A percentile compares a stretch with the other conserved stretches of the same genome.
phyloP scores from a whole-genome alignment of 2,888 invertebrate species.

The Lathronympha strigana region DNA sequence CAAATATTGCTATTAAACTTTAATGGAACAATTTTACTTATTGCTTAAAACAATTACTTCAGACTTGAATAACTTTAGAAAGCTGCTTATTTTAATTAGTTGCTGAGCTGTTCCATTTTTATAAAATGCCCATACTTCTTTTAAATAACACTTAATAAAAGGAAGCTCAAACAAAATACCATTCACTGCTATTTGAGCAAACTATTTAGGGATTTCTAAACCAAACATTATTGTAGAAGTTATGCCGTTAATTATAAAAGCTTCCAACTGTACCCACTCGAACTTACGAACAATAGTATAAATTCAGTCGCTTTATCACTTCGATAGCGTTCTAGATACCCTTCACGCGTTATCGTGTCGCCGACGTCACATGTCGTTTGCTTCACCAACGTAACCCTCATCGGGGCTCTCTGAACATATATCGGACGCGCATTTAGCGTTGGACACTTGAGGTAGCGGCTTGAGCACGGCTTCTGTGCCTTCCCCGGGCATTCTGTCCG shows the following conservation, averaged over 20 bases:
- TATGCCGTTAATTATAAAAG: constrained; percentile 23
- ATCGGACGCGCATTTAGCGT: constrained; percentile 79
- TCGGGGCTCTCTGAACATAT: constrained; percentile 91
- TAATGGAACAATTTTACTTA: background rate
- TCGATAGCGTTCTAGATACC: constrained; percentile 75
- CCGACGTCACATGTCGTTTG: constrained; percentile 88
- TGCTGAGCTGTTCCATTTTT: constrained; percentile 5
- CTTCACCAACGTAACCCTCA: constrained; percentile 94
- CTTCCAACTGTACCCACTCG: constrained; percentile 40
- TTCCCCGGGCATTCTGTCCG: constrained; percentile 77
- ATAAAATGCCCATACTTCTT: constrained; percentile 19
- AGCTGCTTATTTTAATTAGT: constrained; percentile 15
- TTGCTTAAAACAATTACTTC: constrained; percentile 25
- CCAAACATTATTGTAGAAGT: constrained; percentile 23
- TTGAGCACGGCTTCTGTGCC: constrained; percentile 72
- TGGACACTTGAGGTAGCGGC: constrained; percentile 74
- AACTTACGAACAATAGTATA: constrained; percentile 66
- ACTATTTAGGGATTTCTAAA: constrained; percentile 19
- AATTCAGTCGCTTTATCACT: constrained; percentile 83
- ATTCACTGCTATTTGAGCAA: constrained; percentile 3
- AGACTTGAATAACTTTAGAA: constrained; percentile 19
- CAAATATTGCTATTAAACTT: constrained; percentile 17
- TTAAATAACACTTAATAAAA: constrained; percentile 30
- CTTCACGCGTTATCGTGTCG: constrained; percentile 75
- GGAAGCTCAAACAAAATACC: background rate